These are phyloP conservation scores for Enhydra lutris DNA, from an alignment of 2,113 vertebrate genomes.

Conservation along the genomic window DNA sequence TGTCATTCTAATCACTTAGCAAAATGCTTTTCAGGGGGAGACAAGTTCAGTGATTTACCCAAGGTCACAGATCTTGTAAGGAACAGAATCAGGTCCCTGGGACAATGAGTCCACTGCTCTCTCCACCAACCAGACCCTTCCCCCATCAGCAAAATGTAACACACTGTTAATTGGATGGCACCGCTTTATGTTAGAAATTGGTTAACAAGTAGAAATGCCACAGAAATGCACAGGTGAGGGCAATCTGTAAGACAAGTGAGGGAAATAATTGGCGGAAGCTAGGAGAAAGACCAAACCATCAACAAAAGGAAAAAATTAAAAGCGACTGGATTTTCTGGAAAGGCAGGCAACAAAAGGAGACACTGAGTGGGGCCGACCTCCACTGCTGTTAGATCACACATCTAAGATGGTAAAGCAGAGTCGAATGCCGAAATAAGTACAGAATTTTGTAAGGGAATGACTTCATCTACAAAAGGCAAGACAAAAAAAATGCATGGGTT, in stretches of 20 bases:
- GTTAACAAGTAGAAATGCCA: slow-evolving; percentile 31
- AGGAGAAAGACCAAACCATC: neutral
- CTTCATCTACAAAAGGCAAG: neutral
- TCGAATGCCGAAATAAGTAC: neutral
- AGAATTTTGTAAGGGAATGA: slow-evolving; percentile 15
- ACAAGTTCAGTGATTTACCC: slow-evolving; percentile 9
- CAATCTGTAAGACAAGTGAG: neutral
- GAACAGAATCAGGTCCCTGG: neutral
- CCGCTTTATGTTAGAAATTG: slow-evolving; percentile 4
- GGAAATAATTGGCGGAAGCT: slow-evolving; percentile 24
- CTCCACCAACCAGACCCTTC: neutral
- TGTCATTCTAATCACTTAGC: slow-evolving; percentile 27
- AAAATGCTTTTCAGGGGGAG: slow-evolving; percentile 1
- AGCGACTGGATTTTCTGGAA: slow-evolving; percentile 33
- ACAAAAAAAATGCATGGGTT: neutral
- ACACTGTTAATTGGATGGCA: neutral
- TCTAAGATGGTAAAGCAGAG: neutral
- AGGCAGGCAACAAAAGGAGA: slow-evolving; percentile 34
- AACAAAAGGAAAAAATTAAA: slow-evolving; percentile 19
- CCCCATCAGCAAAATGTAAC: neutral
- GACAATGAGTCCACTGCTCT: neutral
- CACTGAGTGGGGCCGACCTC: neutral
- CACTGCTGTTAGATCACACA: neutral
- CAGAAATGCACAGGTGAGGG: slow-evolving; percentile 2
- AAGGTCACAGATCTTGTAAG: slow-evolving; percentile 46